These are phyloP conservation scores for Emydoidea blandingii DNA, from an alignment of 2,797 vertebrate genomes.

Conservation along the genomic window DNA sequence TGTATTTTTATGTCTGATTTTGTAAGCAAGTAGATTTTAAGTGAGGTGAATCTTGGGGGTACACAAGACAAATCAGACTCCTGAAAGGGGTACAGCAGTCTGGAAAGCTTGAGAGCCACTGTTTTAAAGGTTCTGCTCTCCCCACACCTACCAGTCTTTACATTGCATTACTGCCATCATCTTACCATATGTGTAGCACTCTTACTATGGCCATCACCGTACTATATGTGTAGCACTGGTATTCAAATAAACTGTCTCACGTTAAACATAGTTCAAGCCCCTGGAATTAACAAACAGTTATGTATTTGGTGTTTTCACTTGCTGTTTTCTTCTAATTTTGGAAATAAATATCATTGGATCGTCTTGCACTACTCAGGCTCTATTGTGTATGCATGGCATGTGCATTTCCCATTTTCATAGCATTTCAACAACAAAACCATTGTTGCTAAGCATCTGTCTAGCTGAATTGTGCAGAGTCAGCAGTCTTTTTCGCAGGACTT, in stretches of 20 bases:
- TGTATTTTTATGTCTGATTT: too few relatives aligned
- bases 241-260: not conserved
- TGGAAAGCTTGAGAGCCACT: too few relatives aligned
- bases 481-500: not conserved
- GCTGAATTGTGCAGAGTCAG: not conserved
- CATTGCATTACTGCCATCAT: not conserved
- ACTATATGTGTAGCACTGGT: not conserved
- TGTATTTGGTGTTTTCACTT: not conserved
- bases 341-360: not conserved
- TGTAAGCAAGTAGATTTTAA: too few relatives aligned
- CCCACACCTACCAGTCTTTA: not conserved
- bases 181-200: not conserved
- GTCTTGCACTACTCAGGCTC: not conserved
- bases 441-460: not conserved
- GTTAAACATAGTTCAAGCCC: not conserved
- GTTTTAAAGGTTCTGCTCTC: not conserved
- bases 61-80: too few relatives aligned
- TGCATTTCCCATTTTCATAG: not conserved
- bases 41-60: too few relatives aligned
- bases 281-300: accelerated
- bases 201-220: not conserved
- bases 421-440: not conserved
- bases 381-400: not conserved
- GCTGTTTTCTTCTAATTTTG: not conserved
- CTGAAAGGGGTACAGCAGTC: too few relatives aligned